Base-by-base conservation (phyloP, 2,113 vertebrate genomes). In the Mus pahari region DNA sequence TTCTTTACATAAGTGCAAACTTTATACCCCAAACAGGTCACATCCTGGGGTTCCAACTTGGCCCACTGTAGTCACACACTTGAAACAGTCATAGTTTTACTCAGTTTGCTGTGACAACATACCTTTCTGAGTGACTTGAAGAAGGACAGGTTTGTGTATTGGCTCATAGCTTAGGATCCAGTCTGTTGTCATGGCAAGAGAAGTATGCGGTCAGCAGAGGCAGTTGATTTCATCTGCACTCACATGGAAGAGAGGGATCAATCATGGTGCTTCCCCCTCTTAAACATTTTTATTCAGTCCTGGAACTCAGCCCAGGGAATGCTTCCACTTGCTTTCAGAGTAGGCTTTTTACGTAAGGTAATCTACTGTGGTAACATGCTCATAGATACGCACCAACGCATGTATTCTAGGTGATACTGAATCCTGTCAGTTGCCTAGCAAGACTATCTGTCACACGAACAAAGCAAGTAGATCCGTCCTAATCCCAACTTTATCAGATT, bases 401-500 rank as follows among this genome's bases (percentile, higher is more conserved):
- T 70, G 33, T 53, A 13, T 70, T 66, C 84, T 70, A 24, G 66
- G 45, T 87, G 45, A 68, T 24, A n/a, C 13, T 53, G 33, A 55
- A 28, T 17, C 33, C 7, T 71, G 0, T 39, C 13, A 39, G 66
- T 55, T 26, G 20, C 50, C 48, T 71, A 55, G 36, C 48, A 55
- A 28, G 20, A 26, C 26, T 53, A 26, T 13, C 64, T 16, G 7
- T 70, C 33, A 26, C 13, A 17, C 4, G 13, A 55, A 26, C 26
- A 55, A 71, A 94, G 22, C 39, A 68, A 66, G 45, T 6, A 20
- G 5, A 17, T 53, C 89, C 89, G 31, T 68, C 12, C 26, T 70
- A 60, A 87, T 89, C 3, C 17, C 11, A 86, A 4, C 83, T 91
- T 96, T 88, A 58, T 93, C 36, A 95, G 16, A 28, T 75, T 84